Evolutionary conservation across 2,888 invertebrate species (phyloP).

Genomic region (Omphaloscelis lunosa): DNA sequence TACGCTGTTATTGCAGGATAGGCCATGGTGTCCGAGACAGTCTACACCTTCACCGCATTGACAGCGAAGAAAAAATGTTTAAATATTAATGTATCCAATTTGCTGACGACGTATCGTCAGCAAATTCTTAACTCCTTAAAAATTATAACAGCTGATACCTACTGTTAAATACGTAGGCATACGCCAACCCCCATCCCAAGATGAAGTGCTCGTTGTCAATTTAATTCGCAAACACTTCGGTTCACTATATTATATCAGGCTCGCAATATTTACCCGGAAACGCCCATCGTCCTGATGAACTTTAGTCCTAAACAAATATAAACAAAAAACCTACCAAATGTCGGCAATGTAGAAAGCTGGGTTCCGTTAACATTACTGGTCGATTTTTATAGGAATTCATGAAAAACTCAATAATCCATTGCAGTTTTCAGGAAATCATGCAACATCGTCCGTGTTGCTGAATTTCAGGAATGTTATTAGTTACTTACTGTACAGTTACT

Average conservation of each 20-base stretch:
- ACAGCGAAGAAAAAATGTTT: too few species aligned
- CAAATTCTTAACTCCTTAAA: too few species aligned
- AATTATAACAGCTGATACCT: constrained; percentile 34
- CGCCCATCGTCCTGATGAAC: constrained; percentile 75
- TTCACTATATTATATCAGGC: constrained; percentile 54
- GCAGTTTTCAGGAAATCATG: background rate
- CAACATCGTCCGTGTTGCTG: background rate
- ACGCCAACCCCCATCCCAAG: constrained; percentile 31
- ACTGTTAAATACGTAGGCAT: constrained; percentile 45
- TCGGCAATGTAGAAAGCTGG: background rate
- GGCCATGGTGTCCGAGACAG: too few species aligned
- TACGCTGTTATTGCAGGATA: too few species aligned
- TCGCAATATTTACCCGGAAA: constrained; percentile 61
- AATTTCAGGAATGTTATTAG: background rate
- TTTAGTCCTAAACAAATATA: constrained; percentile 83
- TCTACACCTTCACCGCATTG: too few species aligned
- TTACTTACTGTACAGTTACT: too few species aligned
- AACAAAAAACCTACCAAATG: constrained; percentile 68
- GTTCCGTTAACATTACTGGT: constrained; percentile 33
- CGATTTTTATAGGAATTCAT: background rate
- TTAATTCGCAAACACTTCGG: constrained; percentile 55
- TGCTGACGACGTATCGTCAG: too few species aligned
- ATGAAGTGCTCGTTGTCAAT: constrained; percentile 53
- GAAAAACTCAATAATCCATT: background rate
- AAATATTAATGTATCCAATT: too few species aligned